A percentile compares a stretch with the other conserved stretches of the same genome.
Evolutionary conservation across 2,888 invertebrate genomes (phyloP).

Genomic region (Cephus pulcher): DNA sequence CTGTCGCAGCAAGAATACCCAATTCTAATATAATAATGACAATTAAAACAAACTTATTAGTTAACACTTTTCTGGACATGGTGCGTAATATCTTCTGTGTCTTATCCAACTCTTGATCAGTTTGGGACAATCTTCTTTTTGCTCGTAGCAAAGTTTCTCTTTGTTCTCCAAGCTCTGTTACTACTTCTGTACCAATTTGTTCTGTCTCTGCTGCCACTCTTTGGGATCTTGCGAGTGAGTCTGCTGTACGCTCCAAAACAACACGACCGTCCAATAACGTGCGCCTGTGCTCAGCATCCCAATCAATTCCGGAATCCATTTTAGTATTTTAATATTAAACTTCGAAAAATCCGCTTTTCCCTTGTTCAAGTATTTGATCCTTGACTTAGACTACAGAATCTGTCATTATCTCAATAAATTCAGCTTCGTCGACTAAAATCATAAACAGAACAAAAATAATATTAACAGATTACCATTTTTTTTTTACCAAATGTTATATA

Average conservation of each 20-base stretch:
- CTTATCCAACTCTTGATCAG: conserved; percentile 77
- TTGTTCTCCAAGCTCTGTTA: conserved; percentile 81
- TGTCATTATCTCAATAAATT: conserved; percentile 39
- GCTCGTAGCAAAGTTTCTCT: conserved; percentile 78
- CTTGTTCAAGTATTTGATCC: not conserved
- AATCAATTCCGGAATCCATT: conserved; percentile 63
- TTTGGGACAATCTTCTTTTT: conserved; percentile 76
- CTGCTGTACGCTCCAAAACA: conserved; percentile 72
- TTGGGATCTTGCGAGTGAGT: conserved; percentile 77
- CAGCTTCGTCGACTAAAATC: conserved; percentile 37
- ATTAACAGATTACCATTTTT: not conserved
- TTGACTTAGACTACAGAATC: conserved; percentile 15
- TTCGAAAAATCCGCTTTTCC: not conserved
- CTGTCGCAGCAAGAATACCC: conserved; percentile 72
- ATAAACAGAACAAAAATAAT: conserved; percentile 9
- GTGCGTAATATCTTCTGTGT: conserved; percentile 74
- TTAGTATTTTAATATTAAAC: conserved; percentile 17
- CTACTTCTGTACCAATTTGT: conserved; percentile 80
- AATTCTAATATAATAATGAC: conserved; percentile 80
- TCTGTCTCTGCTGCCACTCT: conserved; percentile 85
- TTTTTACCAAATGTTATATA: not conserved
- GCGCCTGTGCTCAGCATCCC: conserved; percentile 72
- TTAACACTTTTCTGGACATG: conserved; percentile 78
- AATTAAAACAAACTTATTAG: conserved; percentile 80
- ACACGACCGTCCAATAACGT: conserved; percentile 70